Conservation (phyloP, 2,797 vertebrate genomes). For the Scomberomorus guttatus region DNA sequence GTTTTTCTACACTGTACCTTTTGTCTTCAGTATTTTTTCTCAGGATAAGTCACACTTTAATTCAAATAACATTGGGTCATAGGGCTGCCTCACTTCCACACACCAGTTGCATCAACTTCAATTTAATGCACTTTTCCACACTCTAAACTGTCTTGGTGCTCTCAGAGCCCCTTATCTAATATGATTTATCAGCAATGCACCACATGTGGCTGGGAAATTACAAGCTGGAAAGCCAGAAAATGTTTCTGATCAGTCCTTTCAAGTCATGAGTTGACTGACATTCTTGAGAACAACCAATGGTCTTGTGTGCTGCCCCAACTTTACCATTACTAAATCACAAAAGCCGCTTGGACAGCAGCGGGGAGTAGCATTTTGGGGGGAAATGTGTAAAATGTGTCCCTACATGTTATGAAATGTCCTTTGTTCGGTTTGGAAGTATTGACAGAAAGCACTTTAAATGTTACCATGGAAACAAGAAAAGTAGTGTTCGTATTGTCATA, state of each 20-base stretch:
- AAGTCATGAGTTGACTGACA: slow-evolving; percentile 44
- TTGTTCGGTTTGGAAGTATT: slow-evolving; percentile 25
- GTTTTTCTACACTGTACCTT: slow-evolving; percentile 2
- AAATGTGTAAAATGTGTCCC: slow-evolving; percentile 22
- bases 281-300: slow-evolving; percentile 41
- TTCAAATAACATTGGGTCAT: slow-evolving; percentile 33
- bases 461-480: slow-evolving; percentile 58
- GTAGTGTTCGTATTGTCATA: not conserved
- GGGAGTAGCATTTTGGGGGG: not conserved
- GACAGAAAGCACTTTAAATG: slow-evolving; percentile 35
- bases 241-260: slow-evolving; percentile 49
- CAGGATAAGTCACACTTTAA: slow-evolving; percentile 31
- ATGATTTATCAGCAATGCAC: slow-evolving; percentile 59
- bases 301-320: slow-evolving; percentile 39
- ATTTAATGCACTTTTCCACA: slow-evolving; percentile 49
- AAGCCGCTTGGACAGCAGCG: slow-evolving; percentile 29
- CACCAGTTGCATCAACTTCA: slow-evolving; percentile 51
- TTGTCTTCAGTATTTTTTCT: slow-evolving; percentile 10
- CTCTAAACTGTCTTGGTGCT: slow-evolving; percentile 42
- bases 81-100: slow-evolving; percentile 36
- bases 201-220: slow-evolving; percentile 52
- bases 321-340: slow-evolving; percentile 41
- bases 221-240: slow-evolving; percentile 32
- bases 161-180: slow-evolving; percentile 52
- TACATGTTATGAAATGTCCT: slow-evolving; percentile 40